These are phyloP conservation scores for Hydrophis major DNA, from an alignment of 2,797 vertebrate genomes.

Conservation along the genomic window DNA sequence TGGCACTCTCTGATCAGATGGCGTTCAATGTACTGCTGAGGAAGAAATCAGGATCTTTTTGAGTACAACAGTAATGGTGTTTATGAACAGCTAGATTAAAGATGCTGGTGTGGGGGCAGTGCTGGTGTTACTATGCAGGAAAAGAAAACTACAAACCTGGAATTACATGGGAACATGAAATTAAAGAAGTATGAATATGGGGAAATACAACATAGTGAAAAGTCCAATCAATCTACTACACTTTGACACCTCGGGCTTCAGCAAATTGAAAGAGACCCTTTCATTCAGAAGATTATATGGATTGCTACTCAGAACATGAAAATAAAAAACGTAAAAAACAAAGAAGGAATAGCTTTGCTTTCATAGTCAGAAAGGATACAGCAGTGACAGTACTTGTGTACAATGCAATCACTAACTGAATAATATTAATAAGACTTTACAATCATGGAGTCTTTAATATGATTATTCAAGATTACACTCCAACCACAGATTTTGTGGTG, in stretches of 20 bases:
- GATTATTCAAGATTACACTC: background rate
- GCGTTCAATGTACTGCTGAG: background rate
- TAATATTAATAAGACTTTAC: background rate
- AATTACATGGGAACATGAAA: background rate
- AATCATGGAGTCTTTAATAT: background rate
- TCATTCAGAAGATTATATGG: background rate
- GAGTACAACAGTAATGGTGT: background rate
- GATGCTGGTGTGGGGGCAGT: background rate
- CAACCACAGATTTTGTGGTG: background rate
- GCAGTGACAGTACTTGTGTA: background rate
- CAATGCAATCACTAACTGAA: background rate
- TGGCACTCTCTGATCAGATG: background rate
- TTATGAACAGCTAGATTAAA: background rate
- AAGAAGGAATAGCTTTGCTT: background rate
- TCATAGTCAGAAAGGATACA: background rate
- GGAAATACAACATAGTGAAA: background rate
- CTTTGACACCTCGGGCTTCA: background rate
- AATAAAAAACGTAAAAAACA: background rate
- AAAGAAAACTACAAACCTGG: background rate
- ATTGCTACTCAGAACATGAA: background rate
- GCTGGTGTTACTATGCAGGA: background rate
- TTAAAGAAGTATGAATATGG: background rate
- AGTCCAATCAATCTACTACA: background rate
- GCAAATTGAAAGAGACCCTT: background rate
- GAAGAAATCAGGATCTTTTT: background rate